Evolutionary conservation across 2,888 invertebrate species (phyloP).

Genomic region (Ceraclea dissimilis): DNA sequence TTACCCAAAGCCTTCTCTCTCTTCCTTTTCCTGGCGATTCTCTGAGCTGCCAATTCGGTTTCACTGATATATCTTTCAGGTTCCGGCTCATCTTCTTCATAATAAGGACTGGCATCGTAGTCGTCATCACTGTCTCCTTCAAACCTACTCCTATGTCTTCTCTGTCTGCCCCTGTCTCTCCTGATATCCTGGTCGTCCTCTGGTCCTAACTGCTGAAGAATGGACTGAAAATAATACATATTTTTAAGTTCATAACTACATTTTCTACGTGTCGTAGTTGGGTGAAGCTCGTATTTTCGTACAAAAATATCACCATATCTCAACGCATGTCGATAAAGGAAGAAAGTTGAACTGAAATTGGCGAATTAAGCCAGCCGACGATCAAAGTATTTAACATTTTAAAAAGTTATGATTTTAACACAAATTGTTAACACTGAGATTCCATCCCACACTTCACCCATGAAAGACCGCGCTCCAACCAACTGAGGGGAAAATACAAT

Average conservation of each 20-base stretch:
- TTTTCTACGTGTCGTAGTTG: too few relatives aligned
- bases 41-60: conserved; percentile 25
- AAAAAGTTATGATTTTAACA: too few relatives aligned
- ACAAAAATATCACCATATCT: too few relatives aligned
- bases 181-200: conserved; percentile 9
- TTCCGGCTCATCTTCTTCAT: conserved; percentile 19
- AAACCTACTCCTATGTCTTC: conserved; percentile 9
- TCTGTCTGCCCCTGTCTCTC: conserved; percentile 5
- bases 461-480: too few relatives aligned
- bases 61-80: conserved; percentile 24
- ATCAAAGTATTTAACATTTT: too few relatives aligned
- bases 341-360: too few relatives aligned
- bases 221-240: conserved; percentile 5
- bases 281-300: too few relatives aligned
- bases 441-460: too few relatives aligned
- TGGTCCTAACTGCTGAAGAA: conserved; percentile 14
- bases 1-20: conserved; percentile 21
- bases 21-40: conserved; percentile 19
- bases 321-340: too few relatives aligned
- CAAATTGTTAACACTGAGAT: too few relatives aligned
- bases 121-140: conserved; percentile 20
- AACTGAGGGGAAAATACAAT: too few relatives aligned
- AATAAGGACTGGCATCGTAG: conserved; percentile 17
- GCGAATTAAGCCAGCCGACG: too few relatives aligned
- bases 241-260: background rate